phyloP scores from a whole-genome alignment of 2,797 vertebrate species.

The Brachyalestes nurse region DNA sequence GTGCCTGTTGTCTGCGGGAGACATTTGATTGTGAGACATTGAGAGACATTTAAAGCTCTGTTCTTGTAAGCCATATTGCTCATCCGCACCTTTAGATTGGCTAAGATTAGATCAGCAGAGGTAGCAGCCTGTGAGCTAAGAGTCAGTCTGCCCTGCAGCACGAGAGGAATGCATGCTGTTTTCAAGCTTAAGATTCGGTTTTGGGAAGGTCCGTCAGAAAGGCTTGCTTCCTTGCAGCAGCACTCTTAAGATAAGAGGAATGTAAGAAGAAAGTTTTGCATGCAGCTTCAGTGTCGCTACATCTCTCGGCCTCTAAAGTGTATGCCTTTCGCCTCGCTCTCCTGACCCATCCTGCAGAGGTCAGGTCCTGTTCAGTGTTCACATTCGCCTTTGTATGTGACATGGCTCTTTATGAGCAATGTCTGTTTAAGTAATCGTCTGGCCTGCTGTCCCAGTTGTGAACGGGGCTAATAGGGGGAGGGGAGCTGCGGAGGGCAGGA shows the following conservation, averaged over 20 bases:
- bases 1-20: too few relatives aligned
- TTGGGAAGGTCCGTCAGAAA: neutral
- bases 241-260: neutral
- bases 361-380: neutral
- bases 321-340: neutral
- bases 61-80: conserved; percentile 9
- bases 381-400: neutral
- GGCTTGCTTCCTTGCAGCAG: neutral
- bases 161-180: neutral
- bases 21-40: too few relatives aligned
- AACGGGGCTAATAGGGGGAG: neutral
- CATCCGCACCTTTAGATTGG: conserved; percentile 3
- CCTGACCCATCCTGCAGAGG: neutral
- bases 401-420: neutral
- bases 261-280: neutral
- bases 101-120: neutral
- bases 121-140: neutral
- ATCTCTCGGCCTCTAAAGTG: neutral
- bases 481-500: neutral
- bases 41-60: neutral
- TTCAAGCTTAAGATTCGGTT: neutral
- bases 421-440: conserved; percentile 29
- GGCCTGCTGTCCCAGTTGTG: conserved; percentile 17
- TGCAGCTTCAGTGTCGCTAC: neutral
- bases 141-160: neutral